A percentile compares a stretch with the other conserved stretches of the same genome.
phyloP scores from a whole-genome alignment of 2,113 vertebrate genomes.

The Leptocoma aspasia region DNA sequence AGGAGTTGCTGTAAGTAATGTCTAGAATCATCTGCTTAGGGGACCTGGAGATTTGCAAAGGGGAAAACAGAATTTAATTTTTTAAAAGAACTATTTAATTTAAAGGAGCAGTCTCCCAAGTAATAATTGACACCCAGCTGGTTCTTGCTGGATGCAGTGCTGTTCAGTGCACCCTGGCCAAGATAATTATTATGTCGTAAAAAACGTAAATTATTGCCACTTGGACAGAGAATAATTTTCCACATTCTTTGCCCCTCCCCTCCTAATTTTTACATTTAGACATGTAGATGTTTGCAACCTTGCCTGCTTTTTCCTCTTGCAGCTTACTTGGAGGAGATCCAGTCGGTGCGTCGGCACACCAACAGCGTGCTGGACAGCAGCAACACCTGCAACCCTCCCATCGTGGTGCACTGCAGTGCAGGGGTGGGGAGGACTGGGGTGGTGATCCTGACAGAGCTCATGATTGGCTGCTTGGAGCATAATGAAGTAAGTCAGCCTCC shows the following conservation, averaged over 20 bases:
- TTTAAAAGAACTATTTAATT: slow-evolving; percentile 69
- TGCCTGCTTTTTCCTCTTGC: neutral
- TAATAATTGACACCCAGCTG: slow-evolving; percentile 72
- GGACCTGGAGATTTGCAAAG: slow-evolving; percentile 71
- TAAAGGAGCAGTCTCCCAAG: slow-evolving; percentile 63
- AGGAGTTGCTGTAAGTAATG: slow-evolving; percentile 71
- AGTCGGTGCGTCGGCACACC: slow-evolving; percentile 91
- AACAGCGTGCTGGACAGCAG: slow-evolving; percentile 90
- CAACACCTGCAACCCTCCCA: slow-evolving; percentile 82
- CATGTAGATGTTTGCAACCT: neutral
- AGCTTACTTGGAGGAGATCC: slow-evolving; percentile 95
- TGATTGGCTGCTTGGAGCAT: slow-evolving; percentile 93
- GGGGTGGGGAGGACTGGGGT: slow-evolving; percentile 91
- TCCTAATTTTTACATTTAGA: neutral
- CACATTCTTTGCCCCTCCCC: neutral
- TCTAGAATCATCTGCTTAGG: slow-evolving; percentile 75
- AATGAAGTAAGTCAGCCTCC: slow-evolving; percentile 79
- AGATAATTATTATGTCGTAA: slow-evolving; percentile 61
- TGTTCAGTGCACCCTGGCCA: slow-evolving; percentile 37
- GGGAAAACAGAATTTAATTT: slow-evolving; percentile 66
- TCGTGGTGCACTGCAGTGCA: slow-evolving; percentile 91
- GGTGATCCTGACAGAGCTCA: slow-evolving; percentile 90
- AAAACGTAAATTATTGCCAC: slow-evolving; percentile 30
- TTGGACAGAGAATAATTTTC: neutral
- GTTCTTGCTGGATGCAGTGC: slow-evolving; percentile 50